Evolutionary conservation across 2,113 vertebrate species (phyloP), one percentile per base, ranked within the genome.

Genomic region (Mus pahari): DNA sequence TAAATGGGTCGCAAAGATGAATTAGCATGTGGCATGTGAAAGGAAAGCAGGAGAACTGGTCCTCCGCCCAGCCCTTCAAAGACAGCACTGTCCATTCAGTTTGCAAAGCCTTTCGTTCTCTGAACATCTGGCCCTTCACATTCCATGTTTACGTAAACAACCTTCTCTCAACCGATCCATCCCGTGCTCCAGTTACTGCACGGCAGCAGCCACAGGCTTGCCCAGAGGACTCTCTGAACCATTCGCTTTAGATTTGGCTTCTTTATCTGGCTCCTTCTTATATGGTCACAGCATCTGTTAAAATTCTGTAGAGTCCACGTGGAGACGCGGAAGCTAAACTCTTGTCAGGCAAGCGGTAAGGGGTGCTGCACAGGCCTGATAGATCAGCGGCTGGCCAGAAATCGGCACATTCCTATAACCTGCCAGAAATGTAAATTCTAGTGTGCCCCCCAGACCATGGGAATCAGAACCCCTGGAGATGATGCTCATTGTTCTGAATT

Each of bases 61-160:
- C 64, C 31, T 87, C 84, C 97, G 97, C 97, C 97, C 94, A 93
- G 96, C 95, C 39, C 96, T 97, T 97, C 95, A 88, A 97, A 36
- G 66, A 33, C 66, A 33, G 31, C 31, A 16, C 66, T 79, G 89
- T 95, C 95, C 91, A 84, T 94, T 97, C 71, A 53, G 19, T 78
- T 74, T 75, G 83, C 91, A 93, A 93, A 93, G 86, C 74, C 42
- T 58, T 55, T 90, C 42, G 64, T 60, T 90, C 73, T 84, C 89
- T 84, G 92, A 82, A 81, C 9, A 81, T 73, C 83, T 70, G 94
- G 70, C 92, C 92, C 62, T 89, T 84, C 31, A 28, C 73, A 87
- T 91, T 97, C 53, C 95, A 86, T 45, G 92, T 92, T 89, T 88
- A 64, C 58, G 42, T 94, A 97, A 97, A 95, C 95, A 97, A 2